Evolutionary conservation across 1,140 invertebrate species (phyloP), one percentile per base, ranked within the genome.

Genomic region (Thereuonema tuberculata): DNA sequence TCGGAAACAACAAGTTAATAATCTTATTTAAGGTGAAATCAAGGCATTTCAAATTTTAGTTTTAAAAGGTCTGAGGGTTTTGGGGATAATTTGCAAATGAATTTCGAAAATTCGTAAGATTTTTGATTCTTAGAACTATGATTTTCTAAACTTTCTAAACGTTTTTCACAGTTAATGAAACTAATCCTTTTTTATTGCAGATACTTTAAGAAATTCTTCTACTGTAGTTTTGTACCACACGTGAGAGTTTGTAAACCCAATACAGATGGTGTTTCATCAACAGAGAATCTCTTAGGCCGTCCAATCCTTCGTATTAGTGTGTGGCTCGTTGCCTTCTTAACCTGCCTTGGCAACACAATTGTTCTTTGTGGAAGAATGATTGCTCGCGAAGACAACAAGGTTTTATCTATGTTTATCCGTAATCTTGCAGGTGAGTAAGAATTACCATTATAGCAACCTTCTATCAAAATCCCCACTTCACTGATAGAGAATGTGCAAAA

Each of bases 311-410:
- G 84, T 21, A 73, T 80, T 31, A 78, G 80, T 0, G 80, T 86
- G 9, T 89, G 86, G 86, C 67, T 84, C n/a, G 81, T 89, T 63
- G 84, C 81, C 17, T 66, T 79, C 1, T 69, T 85, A 1, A 84
- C 84, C 0, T 77, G 81, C 61, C 62, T 78, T 12, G 83, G 84
- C 17, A 89, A 89, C 67, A 65, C 76, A 1, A 65, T 84, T 20
- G 86, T 89, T 1, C 68, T 89, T 17, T 81, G 80, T 71, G 81
- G 82, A 56, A 75, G 86, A 64, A 78, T 82, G 56, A 74, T 80
- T 1, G 76, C 79, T 15, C 77, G 75, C 9, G 68, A 71, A 62
- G 70, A 72, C 53, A 75, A 75, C 60, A 65, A 68, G 50, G 71
- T 76, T 20, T 69, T 74, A 56, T 76, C 75, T 2, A 69, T 78